phyloP scores from a whole-genome alignment of 2,113 vertebrate species.

The Ellobius talpinus region DNA sequence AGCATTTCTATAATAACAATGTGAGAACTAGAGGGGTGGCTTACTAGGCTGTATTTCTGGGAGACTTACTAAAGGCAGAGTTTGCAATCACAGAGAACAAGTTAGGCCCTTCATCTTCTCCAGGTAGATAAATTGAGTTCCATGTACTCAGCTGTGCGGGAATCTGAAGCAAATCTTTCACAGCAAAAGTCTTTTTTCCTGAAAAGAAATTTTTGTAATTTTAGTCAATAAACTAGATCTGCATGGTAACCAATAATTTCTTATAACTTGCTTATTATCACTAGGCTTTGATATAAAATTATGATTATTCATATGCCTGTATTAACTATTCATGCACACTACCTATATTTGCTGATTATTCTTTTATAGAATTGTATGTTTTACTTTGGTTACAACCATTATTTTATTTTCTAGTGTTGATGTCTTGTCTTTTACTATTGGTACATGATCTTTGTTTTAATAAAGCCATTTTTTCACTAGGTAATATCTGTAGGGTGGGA shows the following conservation, averaged over 20 bases:
- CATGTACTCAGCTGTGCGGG: slow-evolving; percentile 9
- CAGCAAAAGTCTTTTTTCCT: not conserved
- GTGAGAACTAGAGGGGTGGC: not conserved
- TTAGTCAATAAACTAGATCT: slow-evolving; percentile 12
- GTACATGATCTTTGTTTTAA: not conserved
- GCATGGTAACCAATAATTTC: not conserved
- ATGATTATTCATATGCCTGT: not conserved
- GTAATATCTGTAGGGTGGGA: not conserved
- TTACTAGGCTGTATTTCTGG: slow-evolving; percentile 61
- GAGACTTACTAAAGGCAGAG: slow-evolving; percentile 22
- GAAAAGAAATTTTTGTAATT: not conserved
- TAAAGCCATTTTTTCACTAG: not conserved
- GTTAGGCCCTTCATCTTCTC: slow-evolving; percentile 49
- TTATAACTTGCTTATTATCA: not conserved
- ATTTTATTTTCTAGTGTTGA: not conserved
- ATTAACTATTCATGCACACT: not conserved
- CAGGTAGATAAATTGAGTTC: slow-evolving; percentile 65
- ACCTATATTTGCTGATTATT: not conserved
- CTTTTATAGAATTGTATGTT: not conserved
- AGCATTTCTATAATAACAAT: slow-evolving; percentile 63
- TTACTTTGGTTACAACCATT: not conserved
- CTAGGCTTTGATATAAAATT: not conserved
- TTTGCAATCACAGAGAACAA: slow-evolving; percentile 32
- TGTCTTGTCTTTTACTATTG: not conserved
- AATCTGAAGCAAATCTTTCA: slow-evolving; percentile 57